Evolutionary conservation across 2,113 vertebrate species (phyloP), one percentile per base, ranked within the genome.

Genomic region (Sinocyclocheilus anophthalmus): DNA sequence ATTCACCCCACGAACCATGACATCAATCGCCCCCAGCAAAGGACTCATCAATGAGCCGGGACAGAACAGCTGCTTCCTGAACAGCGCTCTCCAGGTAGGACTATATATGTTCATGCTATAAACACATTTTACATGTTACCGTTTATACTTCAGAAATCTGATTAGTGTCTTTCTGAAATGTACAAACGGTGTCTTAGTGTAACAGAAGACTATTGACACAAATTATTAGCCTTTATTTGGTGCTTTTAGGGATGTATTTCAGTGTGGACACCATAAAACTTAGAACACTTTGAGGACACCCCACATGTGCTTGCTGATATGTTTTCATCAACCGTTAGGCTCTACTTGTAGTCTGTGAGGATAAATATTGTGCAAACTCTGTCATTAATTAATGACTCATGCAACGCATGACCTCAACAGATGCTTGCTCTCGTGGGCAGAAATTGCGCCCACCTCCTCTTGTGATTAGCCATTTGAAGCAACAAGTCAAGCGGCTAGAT

Each of bases 11-110:
- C 94, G 96, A 81, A 97, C 94, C 90, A 96, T 96, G 91, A 96
- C 96, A 24, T 99, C 97, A 87, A 98, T 99, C 86, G 97, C 97
- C 89, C 97, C 97, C 75, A 98, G 97, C 91, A 99, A 99, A 94
- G 98, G 98, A 59, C 96, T 99, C 93, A 98, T 96, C 94, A 99
- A 99, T 85, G 97, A 98, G 88, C 98, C 98, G 0, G 98, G 98
- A 76, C 97, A 99, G 91, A 99, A 99, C 93, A 99, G 97, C 93
- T 99, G 98, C 94, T 99, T 99, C 92, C 96, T 99, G 90, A 99
- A 99, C 89, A 99, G 97, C 48, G 98, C 98, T 0, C 93, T 99
- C 26, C 98, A 99, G 97, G 97, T 99, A 77, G 26, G 76, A 53
- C 50, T 18, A 33, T 50, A 33, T 53, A 20, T 55, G 50, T 53